Percentiles rank a stretch among this genome's conserved stretches.
Evolutionary conservation across 2,888 invertebrate species (phyloP).

Genomic region (Eurois occulta): DNA sequence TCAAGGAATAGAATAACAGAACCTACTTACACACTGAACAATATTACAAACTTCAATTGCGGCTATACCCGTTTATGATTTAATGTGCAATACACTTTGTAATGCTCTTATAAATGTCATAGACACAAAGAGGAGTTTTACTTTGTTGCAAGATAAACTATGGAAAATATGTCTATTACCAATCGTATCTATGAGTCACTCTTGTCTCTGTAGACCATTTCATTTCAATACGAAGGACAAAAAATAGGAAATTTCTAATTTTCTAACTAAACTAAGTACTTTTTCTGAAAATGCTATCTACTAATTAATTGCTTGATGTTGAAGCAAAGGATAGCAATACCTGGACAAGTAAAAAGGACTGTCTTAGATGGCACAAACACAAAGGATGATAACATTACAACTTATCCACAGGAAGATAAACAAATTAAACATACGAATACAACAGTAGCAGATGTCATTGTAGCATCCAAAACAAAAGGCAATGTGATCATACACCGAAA

Average conservation of each 20-base stretch:
- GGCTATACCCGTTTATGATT: constrained; percentile 40
- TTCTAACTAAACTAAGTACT: background rate
- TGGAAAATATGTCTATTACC: constrained; percentile 42
- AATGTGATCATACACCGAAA: constrained; percentile 59
- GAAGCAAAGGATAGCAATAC: background rate
- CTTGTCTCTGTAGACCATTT: background rate
- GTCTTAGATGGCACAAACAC: background rate
- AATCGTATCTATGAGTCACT: constrained; percentile 30
- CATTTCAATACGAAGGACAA: background rate
- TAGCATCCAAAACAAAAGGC: constrained; percentile 36
- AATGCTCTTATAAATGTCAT: constrained; percentile 57
- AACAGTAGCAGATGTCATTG: constrained; percentile 38
- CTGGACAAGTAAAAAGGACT: constrained; percentile 1
- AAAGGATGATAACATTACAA: background rate
- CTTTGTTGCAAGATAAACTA: constrained; percentile 47
- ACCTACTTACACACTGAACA: constrained; percentile 53
- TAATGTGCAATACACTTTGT: constrained; percentile 45
- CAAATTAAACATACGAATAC: constrained; percentile 19
- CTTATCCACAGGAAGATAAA: constrained; percentile 1
- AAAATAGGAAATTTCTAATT: background rate
- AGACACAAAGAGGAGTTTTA: constrained; percentile 48
- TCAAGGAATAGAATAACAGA: constrained; percentile 57
- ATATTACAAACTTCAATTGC: constrained; percentile 40
- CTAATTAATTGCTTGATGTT: background rate
- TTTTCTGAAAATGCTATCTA: background rate